Base-by-base conservation (phyloP, 1,140 invertebrate genomes). In the Drosophila pallidifrons region DNA sequence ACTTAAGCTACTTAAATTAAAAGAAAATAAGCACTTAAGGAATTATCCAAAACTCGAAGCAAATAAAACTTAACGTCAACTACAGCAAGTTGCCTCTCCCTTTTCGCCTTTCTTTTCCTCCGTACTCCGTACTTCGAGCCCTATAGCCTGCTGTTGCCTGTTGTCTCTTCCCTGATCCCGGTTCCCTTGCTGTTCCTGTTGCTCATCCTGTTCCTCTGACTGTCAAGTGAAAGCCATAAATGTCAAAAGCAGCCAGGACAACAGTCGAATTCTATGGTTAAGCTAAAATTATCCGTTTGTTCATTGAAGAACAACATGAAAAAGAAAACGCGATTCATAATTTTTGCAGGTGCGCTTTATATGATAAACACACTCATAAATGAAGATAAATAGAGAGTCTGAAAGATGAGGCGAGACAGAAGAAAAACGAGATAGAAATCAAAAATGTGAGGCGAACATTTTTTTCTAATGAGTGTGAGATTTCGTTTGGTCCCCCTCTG, bases 1-100 rank as follows among this genome's bases (percentile, higher is more conserved):
- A 71, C 69, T 57, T 82, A 87, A 82, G 82, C 82, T 82, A 65
- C 82, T 86, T 82, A 82, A 72, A 74, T 79, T 79, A 79, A 75
- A 82, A 74, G 79, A 66, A 86, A 86, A 51, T 45, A 72, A 58
- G 75, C 83, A 80, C 82, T 88, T 71, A 54, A 59, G 47, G 51
- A 61, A 69, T 67, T 86, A 79, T 82, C 70, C 72, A 58, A 43
- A 70, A 71, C 51, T 69, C 16, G 43, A 60, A 45, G 79, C 64
- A 75, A 82, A 86, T 86, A 79, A 82, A 82, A 87, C 69, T 74
- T 43, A 57, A 65, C 82, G 64, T 79, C 61, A 82, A 72, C 60
- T 79, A 76, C 65, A 81, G 54, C 41, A 77, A 68, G 67, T 59
- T 73, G 46, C 25, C 15, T 0, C 16, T 35, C 15, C 45, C 43